phyloP scores from a whole-genome alignment of 2,888 invertebrate species.

The Seira ritae region DNA sequence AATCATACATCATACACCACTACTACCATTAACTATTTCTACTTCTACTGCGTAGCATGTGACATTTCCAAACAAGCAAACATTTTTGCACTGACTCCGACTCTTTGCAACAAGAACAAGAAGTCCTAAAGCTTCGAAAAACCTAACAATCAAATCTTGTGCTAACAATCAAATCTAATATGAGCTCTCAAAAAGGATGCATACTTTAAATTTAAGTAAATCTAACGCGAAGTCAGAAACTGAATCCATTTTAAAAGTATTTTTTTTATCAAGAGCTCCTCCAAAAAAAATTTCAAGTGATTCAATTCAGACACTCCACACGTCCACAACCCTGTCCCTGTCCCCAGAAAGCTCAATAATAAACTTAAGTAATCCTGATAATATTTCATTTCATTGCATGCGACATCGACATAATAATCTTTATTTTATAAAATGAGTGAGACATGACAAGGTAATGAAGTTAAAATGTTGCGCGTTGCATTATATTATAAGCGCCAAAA shows the following conservation, averaged over 20 bases:
- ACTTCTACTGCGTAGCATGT: neutral
- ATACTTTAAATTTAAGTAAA: no score
- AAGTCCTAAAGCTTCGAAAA: neutral
- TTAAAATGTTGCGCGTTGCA: neutral
- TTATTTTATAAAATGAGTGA: constrained; percentile 13
- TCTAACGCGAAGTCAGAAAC: no score
- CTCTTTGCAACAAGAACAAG: neutral
- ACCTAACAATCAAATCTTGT: neutral
- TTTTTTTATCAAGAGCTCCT: no score
- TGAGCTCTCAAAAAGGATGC: constrained; percentile 3
- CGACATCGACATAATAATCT: constrained; percentile 1
- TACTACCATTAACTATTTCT: no score
- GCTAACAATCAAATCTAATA: constrained; percentile 2
- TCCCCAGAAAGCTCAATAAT: constrained; percentile 15
- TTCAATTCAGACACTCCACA: no score
- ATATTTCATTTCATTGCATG: constrained; percentile 1
- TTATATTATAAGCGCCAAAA: no score
- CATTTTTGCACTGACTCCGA: neutral
- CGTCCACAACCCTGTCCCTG: no score
- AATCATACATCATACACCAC: no score
- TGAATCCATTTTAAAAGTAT: no score
- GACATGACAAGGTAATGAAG: constrained; percentile 16
- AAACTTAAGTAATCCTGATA: constrained; percentile 16
- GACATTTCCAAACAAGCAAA: neutral
- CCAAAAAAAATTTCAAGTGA: no score